These are phyloP conservation scores for Philonicus albiceps DNA, from an alignment of 2,888 invertebrate genomes.

Conservation along the genomic window DNA sequence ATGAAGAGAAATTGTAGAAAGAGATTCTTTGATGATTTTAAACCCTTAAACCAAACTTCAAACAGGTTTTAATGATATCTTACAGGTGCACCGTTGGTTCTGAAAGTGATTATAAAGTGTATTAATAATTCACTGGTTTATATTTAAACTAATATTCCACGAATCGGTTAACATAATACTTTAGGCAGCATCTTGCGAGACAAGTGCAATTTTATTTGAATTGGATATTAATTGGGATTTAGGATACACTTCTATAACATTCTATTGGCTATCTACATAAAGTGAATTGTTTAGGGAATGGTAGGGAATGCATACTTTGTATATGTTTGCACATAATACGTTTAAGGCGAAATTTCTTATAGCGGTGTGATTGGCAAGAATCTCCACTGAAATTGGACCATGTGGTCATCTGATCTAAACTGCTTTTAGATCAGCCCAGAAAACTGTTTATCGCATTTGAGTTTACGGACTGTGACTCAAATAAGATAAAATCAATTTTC, in stretches of 20 bases:
- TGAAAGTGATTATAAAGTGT: not conserved
- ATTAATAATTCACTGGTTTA: not conserved
- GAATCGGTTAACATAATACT: not conserved
- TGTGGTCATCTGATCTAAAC: not conserved
- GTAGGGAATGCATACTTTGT: not conserved
- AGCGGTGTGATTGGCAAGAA: not conserved
- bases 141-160: not conserved
- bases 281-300: not conserved
- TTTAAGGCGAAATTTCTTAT: not conserved
- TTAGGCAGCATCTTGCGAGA: not conserved
- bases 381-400: not conserved
- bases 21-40: not conserved
- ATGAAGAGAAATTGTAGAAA: not conserved
- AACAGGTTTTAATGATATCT: not conserved
- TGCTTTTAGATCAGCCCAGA: not conserved
- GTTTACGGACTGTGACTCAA: not conserved
- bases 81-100: not conserved
- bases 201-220: not conserved
- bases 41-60: not conserved
- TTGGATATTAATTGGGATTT: not conserved
- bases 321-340: not conserved
- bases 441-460: not conserved
- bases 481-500: not conserved
- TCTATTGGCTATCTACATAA: not conserved
- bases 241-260: not conserved